A percentile compares a stretch with the other conserved stretches of the same genome.
Evolutionary conservation across 2,797 vertebrate genomes (phyloP).

Genomic region (Enteromius fasciolatus): DNA sequence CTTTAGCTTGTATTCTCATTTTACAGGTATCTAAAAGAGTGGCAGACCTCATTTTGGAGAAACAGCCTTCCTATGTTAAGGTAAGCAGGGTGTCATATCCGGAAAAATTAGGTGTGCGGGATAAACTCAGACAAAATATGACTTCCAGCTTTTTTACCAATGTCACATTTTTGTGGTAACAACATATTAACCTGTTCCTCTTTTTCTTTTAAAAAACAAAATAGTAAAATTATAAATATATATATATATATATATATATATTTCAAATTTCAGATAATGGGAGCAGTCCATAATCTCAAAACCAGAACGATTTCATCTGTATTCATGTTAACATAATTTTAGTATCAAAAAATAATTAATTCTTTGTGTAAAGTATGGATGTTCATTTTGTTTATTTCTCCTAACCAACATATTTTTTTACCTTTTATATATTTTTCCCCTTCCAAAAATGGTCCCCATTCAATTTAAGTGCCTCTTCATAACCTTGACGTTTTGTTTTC

Average conservation of each 20-base stretch:
- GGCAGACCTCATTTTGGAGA: slow-evolving; percentile 97
- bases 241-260: too few relatives aligned
- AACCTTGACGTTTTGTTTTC: not conserved
- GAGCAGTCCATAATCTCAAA: too few relatives aligned
- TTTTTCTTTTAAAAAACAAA: too few relatives aligned
- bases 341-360: not conserved
- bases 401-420: too few relatives aligned
- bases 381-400: too few relatives aligned
- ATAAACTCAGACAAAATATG: not conserved
- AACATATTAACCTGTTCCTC: too few relatives aligned
- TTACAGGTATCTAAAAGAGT: slow-evolving; percentile 96
- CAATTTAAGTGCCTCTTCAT: too few relatives aligned
- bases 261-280: too few relatives aligned
- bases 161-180: not conserved
- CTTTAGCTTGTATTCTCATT: slow-evolving; percentile 45
- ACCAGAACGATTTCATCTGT: too few relatives aligned
- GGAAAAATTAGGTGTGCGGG: not conserved
- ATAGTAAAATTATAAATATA: too few relatives aligned
- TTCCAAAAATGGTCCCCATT: not conserved
- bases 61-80: slow-evolving; percentile 97
- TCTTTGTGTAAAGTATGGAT: too few relatives aligned
- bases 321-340: not conserved
- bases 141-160: not conserved
- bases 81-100: slow-evolving; percentile 72
- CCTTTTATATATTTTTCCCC: too few relatives aligned